These are phyloP conservation scores for Tangara arthus DNA, from an alignment of 2,797 vertebrate species.

Conservation along the genomic window DNA sequence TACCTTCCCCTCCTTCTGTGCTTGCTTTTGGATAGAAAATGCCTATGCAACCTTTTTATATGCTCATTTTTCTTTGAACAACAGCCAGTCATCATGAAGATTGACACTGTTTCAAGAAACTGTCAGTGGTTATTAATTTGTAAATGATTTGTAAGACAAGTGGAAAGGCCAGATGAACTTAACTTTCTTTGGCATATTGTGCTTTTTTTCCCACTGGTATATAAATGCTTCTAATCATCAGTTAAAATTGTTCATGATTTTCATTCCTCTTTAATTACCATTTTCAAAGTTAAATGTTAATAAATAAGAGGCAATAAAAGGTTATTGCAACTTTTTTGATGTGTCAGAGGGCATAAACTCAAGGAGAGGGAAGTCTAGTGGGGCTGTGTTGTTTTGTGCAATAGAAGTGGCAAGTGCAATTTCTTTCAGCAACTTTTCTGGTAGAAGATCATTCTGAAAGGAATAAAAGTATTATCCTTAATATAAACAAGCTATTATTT, in stretches of 20 bases:
- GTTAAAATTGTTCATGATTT: slow-evolving; percentile 58
- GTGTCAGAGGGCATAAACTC: background rate
- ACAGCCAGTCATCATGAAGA: slow-evolving; percentile 29
- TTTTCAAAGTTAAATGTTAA: slow-evolving; percentile 32
- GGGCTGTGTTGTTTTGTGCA: background rate
- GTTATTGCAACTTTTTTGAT: background rate
- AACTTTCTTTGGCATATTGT: slow-evolving; percentile 52
- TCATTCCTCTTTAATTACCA: slow-evolving; percentile 31
- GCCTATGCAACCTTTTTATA: background rate
- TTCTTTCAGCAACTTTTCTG: background rate
- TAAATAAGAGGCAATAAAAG: background rate
- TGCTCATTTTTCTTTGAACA: background rate
- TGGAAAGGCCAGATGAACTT: slow-evolving; percentile 56
- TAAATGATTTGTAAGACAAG: slow-evolving; percentile 56
- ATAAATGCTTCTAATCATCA: slow-evolving; percentile 64
- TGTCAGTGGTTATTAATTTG: slow-evolving; percentile 63
- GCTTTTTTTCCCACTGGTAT: background rate
- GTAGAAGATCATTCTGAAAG: background rate
- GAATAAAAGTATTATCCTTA: background rate
- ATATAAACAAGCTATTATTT: background rate
- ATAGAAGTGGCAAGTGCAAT: background rate
- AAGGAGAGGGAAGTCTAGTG: background rate
- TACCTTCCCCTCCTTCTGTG: background rate
- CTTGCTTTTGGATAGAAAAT: background rate
- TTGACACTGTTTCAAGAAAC: slow-evolving; percentile 60